Evolutionary conservation across 1,140 invertebrate genomes (phyloP).

Genomic region (Drosophila novamexicana): DNA sequence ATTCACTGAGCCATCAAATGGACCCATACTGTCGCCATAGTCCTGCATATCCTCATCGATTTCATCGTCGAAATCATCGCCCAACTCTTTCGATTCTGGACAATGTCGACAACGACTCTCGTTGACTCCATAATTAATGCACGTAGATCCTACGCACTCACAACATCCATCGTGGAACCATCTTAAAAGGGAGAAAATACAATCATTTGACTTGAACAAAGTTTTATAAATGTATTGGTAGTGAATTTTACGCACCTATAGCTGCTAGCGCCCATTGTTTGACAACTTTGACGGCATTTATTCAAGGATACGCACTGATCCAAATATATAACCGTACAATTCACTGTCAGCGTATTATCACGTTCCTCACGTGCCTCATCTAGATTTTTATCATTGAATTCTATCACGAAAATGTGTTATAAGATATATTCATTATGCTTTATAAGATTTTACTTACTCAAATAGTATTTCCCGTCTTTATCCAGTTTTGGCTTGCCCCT

Average conservation of each 20-base stretch:
- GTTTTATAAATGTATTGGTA: not conserved
- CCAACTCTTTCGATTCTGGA: constrained; percentile 74
- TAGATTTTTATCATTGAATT: constrained; percentile 73
- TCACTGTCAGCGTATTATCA: constrained; percentile 88
- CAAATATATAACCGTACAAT: constrained; percentile 97
- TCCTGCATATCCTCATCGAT: constrained; percentile 80
- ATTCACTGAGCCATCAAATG: constrained; percentile 79
- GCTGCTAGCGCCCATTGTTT: constrained; percentile 79
- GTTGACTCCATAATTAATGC: constrained; percentile 96
- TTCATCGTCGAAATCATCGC: constrained; percentile 65
- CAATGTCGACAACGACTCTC: constrained; percentile 86
- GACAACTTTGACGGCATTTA: constrained; percentile 87
- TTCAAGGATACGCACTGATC: constrained; percentile 94
- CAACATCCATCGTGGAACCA: constrained; percentile 99
- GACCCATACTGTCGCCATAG: constrained; percentile 78
- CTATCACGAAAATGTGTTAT: constrained; percentile 9
- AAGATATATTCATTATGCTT: not conserved
- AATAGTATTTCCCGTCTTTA: constrained; percentile 74
- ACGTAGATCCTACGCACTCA: constrained; percentile 95
- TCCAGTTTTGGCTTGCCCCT: constrained; percentile 75
- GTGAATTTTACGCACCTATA: constrained; percentile 56
- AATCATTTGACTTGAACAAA: not conserved
- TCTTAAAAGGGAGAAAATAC: constrained; percentile 83
- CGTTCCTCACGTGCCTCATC: constrained; percentile 81
- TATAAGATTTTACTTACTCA: constrained; percentile 57